Evolutionary conservation across 2,888 invertebrate species (phyloP).

Genomic region (Polylopha cassiicola): DNA sequence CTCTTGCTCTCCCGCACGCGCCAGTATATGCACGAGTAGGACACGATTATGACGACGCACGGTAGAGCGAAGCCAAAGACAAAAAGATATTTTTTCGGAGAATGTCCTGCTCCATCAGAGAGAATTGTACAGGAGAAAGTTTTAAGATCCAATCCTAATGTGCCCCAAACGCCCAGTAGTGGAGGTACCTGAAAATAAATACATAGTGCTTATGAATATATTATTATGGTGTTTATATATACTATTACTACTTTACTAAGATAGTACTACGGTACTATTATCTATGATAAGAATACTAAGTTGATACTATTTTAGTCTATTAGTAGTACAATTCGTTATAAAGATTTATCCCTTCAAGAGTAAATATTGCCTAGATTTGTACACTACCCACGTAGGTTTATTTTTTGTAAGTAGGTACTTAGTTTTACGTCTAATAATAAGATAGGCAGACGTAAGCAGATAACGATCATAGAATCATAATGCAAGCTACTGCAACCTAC

Average conservation of each 20-base stretch:
- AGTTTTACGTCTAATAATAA: too few species aligned
- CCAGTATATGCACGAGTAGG: slow-evolving; percentile 91
- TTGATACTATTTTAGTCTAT: too few species aligned
- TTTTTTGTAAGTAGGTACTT: too few species aligned
- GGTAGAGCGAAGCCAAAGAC: slow-evolving; percentile 90
- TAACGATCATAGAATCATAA: too few species aligned
- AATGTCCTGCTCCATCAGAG: slow-evolving; percentile 82
- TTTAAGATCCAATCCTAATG: slow-evolving; percentile 84
- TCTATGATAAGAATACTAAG: too few species aligned
- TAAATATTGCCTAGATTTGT: too few species aligned
- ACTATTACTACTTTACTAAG: background rate
- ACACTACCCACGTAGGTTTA: too few species aligned
- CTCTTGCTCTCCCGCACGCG: slow-evolving; percentile 84
- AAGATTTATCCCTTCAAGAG: too few species aligned
- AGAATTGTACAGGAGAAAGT: slow-evolving; percentile 95
- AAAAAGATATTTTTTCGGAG: slow-evolving; percentile 91
- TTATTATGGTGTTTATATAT: background rate
- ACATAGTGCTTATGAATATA: background rate
- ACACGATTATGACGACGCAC: slow-evolving; percentile 88
- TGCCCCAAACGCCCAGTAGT: slow-evolving; percentile 89
- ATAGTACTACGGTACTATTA: too few species aligned
- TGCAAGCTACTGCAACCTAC: too few species aligned
- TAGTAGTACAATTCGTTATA: too few species aligned
- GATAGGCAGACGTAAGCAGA: too few species aligned
- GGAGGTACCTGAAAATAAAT: slow-evolving; percentile 82